Evolutionary conservation across 1,140 invertebrate species (phyloP).

Genomic region (Bacillus rossius): DNA sequence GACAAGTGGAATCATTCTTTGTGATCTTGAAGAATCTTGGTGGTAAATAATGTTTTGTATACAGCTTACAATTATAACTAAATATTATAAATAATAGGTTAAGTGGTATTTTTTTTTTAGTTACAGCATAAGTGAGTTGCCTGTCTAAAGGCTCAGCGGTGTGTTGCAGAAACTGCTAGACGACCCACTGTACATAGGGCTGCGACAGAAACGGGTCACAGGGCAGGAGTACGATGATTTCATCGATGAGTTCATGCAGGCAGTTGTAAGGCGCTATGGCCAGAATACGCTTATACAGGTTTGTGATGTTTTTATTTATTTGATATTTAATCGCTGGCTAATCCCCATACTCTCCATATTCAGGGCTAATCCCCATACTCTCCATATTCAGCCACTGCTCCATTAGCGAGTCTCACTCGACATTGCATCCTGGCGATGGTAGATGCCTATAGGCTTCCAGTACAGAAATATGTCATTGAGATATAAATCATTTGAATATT

Average conservation of each 20-base stretch:
- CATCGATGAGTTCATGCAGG: conserved; percentile 96
- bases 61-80: too few species aligned
- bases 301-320: conserved; percentile 41
- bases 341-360: conserved; percentile 88
- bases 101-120: too few species aligned
- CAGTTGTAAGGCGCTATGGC: conserved; percentile 76
- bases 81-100: too few species aligned
- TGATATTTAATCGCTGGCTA: conserved; percentile 95
- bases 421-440: too few species aligned
- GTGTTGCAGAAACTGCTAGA: conserved; percentile 62
- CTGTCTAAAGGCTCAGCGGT: conserved; percentile 1
- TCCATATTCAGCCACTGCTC: not conserved
- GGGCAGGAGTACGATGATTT: conserved; percentile 87
- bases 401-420: not conserved
- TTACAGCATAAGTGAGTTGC: too few species aligned
- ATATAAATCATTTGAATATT: too few species aligned
- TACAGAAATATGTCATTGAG: too few species aligned
- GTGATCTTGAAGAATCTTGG: too few species aligned
- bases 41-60: too few species aligned
- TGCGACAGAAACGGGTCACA: conserved; percentile 72
- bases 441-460: too few species aligned
- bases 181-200: conserved; percentile 90
- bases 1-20: too few species aligned
- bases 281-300: conserved; percentile 68
- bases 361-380: conserved; percentile 80